Base-by-base conservation (phyloP, 2,888 invertebrate genomes). In the Nemotelus nigrinus region DNA sequence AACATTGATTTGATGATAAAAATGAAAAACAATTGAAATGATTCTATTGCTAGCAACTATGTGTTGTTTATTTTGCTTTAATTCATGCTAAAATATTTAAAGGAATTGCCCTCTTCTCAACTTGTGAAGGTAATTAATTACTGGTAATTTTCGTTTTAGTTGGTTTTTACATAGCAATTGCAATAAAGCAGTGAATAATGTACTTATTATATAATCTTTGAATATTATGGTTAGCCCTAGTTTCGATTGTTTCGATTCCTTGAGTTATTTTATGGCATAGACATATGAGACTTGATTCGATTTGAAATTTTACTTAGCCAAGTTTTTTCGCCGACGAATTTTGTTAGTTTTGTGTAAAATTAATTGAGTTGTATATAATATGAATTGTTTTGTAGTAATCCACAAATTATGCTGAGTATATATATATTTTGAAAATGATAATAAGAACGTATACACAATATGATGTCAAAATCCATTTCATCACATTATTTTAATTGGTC, bases 41-140 rank as follows among this genome's bases (percentile, higher is more conserved):
- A 78, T 79, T 47, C 44, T 77, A 81, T 80, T 80, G 80, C 80
- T 79, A 80, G 80, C 80, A 80, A 79, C 78, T 79, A 81, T 81
- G 81, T 82, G 82, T 82, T 82, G 80, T 81, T 82, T 82, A 81
- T 82, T 82, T 81, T 82, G 81, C 81, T 82, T 82, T 82, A 80
- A 81, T 81, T 79, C 82, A 82, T 82, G 82, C 82, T 81, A 81
- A 82, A 82, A 81, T 80, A 78, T 79, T 80, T 81, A 89, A 84
- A 90, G 90, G 90, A 90, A 88, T 90, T 90, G 89, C 90, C 90
- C 88, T 89, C 90, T 88, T 90, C 90, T 89, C 90, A 90, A 89
- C 90, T 90, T 88, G 88, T 90, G 88, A 90, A 90, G 90, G 90
- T 90, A 90, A 89, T 79, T 90, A 90, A 89, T 80, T 81, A 80